Evolutionary conservation across 2,113 vertebrate species (phyloP).

Genomic region (Paratilapia polleni): DNA sequence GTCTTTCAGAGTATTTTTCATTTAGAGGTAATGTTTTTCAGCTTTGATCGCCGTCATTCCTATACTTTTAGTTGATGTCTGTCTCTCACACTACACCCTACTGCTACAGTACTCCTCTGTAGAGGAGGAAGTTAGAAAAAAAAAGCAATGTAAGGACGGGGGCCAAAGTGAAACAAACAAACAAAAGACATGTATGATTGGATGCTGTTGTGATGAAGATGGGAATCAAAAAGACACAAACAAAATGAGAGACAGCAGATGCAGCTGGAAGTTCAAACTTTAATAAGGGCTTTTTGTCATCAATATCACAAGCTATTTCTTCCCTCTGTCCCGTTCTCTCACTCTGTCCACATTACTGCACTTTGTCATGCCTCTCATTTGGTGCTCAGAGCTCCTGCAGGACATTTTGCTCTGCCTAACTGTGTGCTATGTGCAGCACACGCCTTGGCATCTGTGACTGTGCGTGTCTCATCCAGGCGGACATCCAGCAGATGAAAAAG

Average conservation of each 20-base stretch:
- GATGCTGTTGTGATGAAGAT: constrained; percentile 26
- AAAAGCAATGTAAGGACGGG: neutral
- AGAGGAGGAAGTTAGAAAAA: neutral
- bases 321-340: neutral
- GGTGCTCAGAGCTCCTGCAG: constrained; percentile 6
- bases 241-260: constrained; percentile 36
- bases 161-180: neutral
- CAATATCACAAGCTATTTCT: constrained; percentile 37
- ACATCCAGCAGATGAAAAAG: constrained; percentile 51
- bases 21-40: constrained; percentile 38
- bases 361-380: constrained; percentile 44
- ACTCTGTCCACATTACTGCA: constrained; percentile 32
- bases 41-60: constrained; percentile 27
- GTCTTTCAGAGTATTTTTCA: constrained; percentile 23
- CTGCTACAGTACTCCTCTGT: neutral
- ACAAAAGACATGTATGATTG: neutral
- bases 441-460: constrained; percentile 39
- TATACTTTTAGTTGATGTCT: neutral
- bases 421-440: constrained; percentile 18
- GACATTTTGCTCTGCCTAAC: constrained; percentile 9
- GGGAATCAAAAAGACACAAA: constrained; percentile 10
- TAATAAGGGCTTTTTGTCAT: constrained; percentile 57
- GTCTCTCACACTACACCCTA: neutral
- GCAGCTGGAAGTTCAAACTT: constrained; percentile 56
- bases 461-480: constrained; percentile 1